Evolutionary conservation across 2,113 vertebrate genomes (phyloP).

Genomic region (Chlamydotis undulata): DNA sequence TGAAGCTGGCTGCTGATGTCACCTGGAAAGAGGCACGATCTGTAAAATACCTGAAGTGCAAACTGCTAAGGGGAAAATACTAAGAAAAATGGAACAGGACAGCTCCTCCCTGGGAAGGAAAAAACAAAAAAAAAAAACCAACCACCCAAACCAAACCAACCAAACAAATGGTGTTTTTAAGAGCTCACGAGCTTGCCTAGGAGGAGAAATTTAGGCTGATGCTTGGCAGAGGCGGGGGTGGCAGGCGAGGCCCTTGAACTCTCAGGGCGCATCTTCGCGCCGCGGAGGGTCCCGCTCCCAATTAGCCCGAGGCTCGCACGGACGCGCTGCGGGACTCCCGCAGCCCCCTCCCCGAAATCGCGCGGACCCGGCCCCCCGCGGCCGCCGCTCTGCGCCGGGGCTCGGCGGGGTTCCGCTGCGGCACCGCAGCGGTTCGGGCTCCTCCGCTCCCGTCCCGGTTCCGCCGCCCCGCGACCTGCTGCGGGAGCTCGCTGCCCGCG

Average conservation of each 20-base stretch:
- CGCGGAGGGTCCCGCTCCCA: background rate
- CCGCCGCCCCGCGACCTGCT: too few species aligned
- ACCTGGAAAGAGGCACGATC: background rate
- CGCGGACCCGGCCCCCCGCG: background rate
- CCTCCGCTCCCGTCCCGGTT: background rate
- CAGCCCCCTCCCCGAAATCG: background rate
- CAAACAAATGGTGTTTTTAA: background rate
- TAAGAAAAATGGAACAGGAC: background rate
- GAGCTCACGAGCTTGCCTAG: background rate
- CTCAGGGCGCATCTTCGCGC: background rate
- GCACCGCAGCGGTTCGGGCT: background rate
- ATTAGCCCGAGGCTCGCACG: accelerated
- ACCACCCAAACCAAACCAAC: too few species aligned
- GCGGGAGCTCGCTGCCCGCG: too few species aligned
- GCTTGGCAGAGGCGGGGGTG: background rate
- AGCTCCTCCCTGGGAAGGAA: background rate
- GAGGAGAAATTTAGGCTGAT: background rate
- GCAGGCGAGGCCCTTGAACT: background rate
- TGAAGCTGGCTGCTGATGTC: background rate
- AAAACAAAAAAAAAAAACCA: background rate
- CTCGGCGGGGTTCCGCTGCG: background rate
- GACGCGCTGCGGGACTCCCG: background rate
- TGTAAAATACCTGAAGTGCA: background rate
- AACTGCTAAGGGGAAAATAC: background rate
- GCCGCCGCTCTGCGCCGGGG: too few species aligned